Conservation (phyloP, 2,113 vertebrate genomes). For the Aspidoscelis tigris region DNA sequence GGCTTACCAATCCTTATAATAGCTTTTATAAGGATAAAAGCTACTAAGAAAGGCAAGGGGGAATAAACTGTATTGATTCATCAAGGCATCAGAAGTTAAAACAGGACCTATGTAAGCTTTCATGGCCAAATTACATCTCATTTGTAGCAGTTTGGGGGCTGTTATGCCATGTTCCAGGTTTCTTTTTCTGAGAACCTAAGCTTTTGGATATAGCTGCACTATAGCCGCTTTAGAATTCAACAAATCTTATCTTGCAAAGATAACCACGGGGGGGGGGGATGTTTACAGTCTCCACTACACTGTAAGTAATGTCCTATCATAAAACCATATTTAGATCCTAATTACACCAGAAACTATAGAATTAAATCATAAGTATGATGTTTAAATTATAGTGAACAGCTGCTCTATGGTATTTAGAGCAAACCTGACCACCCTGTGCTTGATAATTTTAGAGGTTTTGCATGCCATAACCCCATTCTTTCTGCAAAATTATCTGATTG, state of each 20-base stretch:
- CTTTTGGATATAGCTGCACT: too few species aligned
- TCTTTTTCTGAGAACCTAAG: too few species aligned
- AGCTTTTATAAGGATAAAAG: too few species aligned
- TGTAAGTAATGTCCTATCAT: conserved; percentile 23
- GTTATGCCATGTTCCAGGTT: too few species aligned
- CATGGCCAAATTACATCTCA: too few species aligned
- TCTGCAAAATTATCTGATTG: not conserved
- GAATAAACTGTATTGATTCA: too few species aligned
- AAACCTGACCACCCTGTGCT: not conserved
- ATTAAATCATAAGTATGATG: not conserved
- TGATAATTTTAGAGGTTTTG: not conserved
- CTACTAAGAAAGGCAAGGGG: too few species aligned
- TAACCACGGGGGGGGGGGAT: not conserved
- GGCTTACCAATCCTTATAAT: too few species aligned
- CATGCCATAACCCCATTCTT: not conserved
- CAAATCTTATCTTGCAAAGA: not conserved
- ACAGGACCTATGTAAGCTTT: too few species aligned
- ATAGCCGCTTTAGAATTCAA: not conserved
- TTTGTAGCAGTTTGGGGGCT: too few species aligned
- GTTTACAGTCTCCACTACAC: conserved; percentile 18
- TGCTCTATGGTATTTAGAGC: conserved; percentile 4
- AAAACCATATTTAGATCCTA: conserved; percentile 28
- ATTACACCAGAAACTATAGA: not conserved
- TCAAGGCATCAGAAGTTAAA: too few species aligned
- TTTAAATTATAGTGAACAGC: not conserved